Conservation (phyloP, 1,140 invertebrate genomes). For the Batillaria attramentaria region DNA sequence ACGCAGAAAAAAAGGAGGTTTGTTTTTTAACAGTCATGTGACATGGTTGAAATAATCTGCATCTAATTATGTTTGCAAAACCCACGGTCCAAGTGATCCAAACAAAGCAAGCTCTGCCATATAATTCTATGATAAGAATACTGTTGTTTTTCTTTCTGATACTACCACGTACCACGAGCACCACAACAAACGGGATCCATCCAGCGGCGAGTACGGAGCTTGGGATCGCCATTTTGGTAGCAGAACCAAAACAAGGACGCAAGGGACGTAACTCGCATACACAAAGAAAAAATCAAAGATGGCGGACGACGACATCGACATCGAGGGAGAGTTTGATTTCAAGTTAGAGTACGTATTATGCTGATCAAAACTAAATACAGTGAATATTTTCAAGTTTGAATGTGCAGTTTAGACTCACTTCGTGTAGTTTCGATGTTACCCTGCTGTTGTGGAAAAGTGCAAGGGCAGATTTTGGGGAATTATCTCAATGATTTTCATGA, state of each 20-base stretch:
- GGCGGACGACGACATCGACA: slow-evolving; percentile 70
- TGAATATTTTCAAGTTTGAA: too few relatives aligned
- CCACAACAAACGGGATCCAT: slow-evolving; percentile 69
- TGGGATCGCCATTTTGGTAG: not conserved
- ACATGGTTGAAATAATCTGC: too few relatives aligned
- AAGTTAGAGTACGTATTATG: slow-evolving; percentile 65
- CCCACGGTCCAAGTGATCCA: too few relatives aligned
- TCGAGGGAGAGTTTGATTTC: slow-evolving; percentile 70
- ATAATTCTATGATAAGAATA: not conserved
- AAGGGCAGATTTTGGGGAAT: too few relatives aligned
- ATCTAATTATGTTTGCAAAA: too few relatives aligned
- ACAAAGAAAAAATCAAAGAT: slow-evolving; percentile 49
- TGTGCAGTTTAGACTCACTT: too few relatives aligned
- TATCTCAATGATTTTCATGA: too few relatives aligned
- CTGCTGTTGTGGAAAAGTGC: too few relatives aligned
- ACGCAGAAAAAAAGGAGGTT: not conserved
- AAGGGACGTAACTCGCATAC: not conserved
- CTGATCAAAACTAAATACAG: too few relatives aligned
- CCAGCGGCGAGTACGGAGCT: slow-evolving; percentile 60
- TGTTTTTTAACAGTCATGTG: not conserved
- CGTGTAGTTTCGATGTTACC: too few relatives aligned
- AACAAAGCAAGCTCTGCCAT: not conserved
- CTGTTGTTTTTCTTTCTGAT: not conserved
- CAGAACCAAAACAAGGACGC: not conserved
- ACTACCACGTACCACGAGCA: slow-evolving; percentile 63